phyloP scores from a whole-genome alignment of 23 tunicate species.

The Trididemnum nubilum region DNA sequence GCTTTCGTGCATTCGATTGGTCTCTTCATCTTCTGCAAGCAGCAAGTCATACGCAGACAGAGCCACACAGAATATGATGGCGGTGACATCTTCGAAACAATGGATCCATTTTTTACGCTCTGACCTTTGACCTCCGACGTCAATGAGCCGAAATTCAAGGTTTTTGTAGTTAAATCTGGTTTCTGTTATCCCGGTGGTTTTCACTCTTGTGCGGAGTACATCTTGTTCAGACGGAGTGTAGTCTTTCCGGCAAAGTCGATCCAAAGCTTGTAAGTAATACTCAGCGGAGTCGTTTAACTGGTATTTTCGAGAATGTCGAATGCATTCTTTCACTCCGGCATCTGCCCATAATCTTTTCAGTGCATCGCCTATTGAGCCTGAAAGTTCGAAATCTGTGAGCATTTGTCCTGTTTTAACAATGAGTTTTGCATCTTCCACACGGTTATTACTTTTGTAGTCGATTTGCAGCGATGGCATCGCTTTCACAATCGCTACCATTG shows the following conservation, averaged over 20 bases:
- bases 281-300: slow-evolving; percentile 98
- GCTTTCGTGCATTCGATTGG: slow-evolving; percentile 93
- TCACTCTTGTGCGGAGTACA: slow-evolving; percentile 88
- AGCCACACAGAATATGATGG: slow-evolving; percentile 91
- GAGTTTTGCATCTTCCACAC: slow-evolving; percentile 59
- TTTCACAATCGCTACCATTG: slow-evolving; percentile 88
- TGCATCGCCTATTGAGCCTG: slow-evolving; percentile 76
- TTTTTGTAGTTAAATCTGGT: slow-evolving; percentile 88
- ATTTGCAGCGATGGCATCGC: slow-evolving; percentile 87
- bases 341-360: slow-evolving; percentile 74
- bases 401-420: slow-evolving; percentile 57
- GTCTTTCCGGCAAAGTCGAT: slow-evolving; percentile 67
- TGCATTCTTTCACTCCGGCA: slow-evolving; percentile 58
- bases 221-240: slow-evolving; percentile 96
- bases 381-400: slow-evolving; percentile 61
- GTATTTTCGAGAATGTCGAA: slow-evolving; percentile 63
- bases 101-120: slow-evolving; percentile 96
- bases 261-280: slow-evolving; percentile 73
- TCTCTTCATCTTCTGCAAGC: slow-evolving; percentile 86
- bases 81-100: slow-evolving; percentile 91
- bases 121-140: slow-evolving; percentile 94
- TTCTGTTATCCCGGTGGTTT: slow-evolving; percentile 99
- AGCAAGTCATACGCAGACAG: slow-evolving; percentile 89
- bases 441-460: slow-evolving; percentile 34
- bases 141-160: slow-evolving; percentile 74